Evolutionary conservation across 2,113 vertebrate genomes (phyloP), one percentile per base, ranked within the genome.

Genomic region (Pseudorectes ferrugineus): DNA sequence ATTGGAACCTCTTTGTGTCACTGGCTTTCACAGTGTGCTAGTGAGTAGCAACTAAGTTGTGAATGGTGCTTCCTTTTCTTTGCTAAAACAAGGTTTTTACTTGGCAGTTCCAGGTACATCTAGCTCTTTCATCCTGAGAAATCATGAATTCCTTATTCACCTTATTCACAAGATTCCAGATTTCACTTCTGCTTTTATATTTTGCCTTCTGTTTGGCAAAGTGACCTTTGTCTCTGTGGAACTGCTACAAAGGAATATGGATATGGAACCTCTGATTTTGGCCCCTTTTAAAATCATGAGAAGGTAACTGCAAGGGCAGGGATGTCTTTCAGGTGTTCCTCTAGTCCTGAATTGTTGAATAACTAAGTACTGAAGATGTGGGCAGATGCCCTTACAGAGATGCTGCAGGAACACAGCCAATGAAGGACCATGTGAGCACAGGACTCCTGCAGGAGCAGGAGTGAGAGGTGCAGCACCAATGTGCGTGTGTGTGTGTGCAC

Each of bases 351-450:
- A 21, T 31, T 75, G 52, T 22, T 72, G 2, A 81, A 85, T 40
- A 78, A 72, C 24, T 73, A 48, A 70, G 40, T 40, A 35, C 18
- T 43, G 68, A 52, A 72, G 36, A 62, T 2, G 20, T 9, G n/a
- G 16, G 28, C 36, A 79, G 43, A 42, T 35, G 22, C 14, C 43
- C 35, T 83, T 62, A 88, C 25, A 52, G 20, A 73, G 42, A 14
- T 1, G 2, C 21, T 66, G 25, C 16, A n/a, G 0, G 2, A 89
- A 36, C 22, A 18, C 21, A 40, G 4, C 5, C 0, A 2, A 14
- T 24, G 26, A 58, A 54, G 31, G 16, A 26, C 15, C 7, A 36
- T 3, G 14, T 5, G 22, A 65, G 43, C 40, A 40, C 5, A 40
- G 43, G 55, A 43, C 3, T 66, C 14, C 29, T 38, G 38, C 24